Percentiles rank a stretch among this genome's conserved stretches.
Conservation (phyloP, 2,113 vertebrate species). For the Sinocyclocheilus grahami region DNA sequence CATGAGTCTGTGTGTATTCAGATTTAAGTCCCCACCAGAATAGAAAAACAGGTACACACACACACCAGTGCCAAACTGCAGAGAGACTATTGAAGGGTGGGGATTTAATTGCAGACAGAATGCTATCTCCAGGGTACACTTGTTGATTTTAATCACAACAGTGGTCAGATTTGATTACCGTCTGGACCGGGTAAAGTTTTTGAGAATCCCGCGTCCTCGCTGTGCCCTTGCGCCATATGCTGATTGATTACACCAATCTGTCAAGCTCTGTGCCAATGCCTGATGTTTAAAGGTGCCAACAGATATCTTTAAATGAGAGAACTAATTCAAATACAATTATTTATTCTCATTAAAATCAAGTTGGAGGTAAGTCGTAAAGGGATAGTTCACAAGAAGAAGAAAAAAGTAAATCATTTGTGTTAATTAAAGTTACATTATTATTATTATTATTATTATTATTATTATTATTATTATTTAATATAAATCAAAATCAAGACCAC, state of each 20-base stretch:
- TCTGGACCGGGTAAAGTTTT: slow-evolving; percentile 32
- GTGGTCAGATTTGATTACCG: slow-evolving; percentile 49
- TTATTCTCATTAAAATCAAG: neutral
- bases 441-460: no score
- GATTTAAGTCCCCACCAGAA: no score
- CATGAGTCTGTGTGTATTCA: no score
- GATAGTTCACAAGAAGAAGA: neutral
- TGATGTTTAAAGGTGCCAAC: neutral
- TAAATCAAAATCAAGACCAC: no score
- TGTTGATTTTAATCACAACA: slow-evolving; percentile 49
- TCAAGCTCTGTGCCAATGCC: slow-evolving; percentile 24
- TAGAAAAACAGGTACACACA: no score
- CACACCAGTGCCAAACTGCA: neutral
- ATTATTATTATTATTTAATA: no score
- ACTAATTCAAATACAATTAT: neutral
- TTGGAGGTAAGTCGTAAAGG: neutral
- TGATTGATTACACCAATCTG: slow-evolving; percentile 43
- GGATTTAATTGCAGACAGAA: slow-evolving; percentile 36
- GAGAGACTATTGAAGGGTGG: slow-evolving; percentile 9
- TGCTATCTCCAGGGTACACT: slow-evolving; percentile 41
- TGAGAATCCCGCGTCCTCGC: slow-evolving; percentile 22
- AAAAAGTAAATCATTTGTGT: no score
- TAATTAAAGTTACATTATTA: no score
- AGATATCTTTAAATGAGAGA: neutral
- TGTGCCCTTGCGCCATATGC: slow-evolving; percentile 34